These are phyloP conservation scores for Xiphorhynchus elegans DNA, from an alignment of 2,113 vertebrate genomes.

Conservation along the genomic window DNA sequence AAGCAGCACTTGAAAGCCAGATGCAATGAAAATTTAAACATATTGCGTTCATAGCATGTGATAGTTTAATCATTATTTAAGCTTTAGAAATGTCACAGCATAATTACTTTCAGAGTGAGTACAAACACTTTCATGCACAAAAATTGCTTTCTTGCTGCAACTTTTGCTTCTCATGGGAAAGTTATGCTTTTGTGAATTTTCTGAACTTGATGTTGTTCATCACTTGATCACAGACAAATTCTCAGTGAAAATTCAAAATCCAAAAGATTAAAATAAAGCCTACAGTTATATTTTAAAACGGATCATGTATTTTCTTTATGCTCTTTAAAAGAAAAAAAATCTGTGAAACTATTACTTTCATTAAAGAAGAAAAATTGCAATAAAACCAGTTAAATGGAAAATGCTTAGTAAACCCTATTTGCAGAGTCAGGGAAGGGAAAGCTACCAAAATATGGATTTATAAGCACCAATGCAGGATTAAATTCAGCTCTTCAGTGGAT, in stretches of 20 bases:
- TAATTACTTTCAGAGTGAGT: constrained; percentile 58
- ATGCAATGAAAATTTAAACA: constrained; percentile 59
- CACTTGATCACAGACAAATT: neutral
- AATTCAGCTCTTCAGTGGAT: neutral
- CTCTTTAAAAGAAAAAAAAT: neutral
- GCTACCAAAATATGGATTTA: neutral
- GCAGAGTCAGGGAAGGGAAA: neutral
- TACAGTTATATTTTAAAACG: neutral
- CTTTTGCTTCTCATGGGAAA: neutral
- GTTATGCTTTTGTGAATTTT: neutral
- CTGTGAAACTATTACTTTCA: neutral
- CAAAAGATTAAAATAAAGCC: neutral
- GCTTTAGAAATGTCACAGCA: constrained; percentile 62
- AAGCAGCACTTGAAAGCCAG: constrained; percentile 51
- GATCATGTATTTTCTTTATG: neutral
- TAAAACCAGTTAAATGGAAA: neutral
- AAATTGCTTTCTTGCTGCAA: constrained; percentile 30
- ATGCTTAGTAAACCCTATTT: neutral
- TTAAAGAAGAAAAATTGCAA: neutral
- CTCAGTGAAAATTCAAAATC: constrained; percentile 6
- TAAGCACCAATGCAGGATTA: neutral
- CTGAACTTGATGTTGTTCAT: neutral
- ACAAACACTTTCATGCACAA: constrained; percentile 26
- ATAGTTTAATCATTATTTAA: constrained; percentile 63
- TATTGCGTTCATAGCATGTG: constrained; percentile 47